Conservation (phyloP, 2,797 vertebrate species). For the Chaetodon trifasciatus region DNA sequence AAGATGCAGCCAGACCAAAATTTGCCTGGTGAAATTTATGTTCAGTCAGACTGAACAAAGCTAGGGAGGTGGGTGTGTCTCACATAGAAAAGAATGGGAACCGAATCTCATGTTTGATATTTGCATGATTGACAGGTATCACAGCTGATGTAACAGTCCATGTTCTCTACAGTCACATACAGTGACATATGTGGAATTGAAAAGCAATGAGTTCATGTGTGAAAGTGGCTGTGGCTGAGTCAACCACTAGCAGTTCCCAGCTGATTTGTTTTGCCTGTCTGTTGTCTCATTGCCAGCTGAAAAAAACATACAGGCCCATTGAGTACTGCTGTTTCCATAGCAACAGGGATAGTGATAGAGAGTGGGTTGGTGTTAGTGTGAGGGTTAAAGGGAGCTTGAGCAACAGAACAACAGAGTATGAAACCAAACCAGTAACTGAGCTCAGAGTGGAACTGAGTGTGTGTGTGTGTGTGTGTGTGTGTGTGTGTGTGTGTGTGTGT, state of each 20-base stretch:
- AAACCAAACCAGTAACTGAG: slow-evolving; percentile 18
- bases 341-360: slow-evolving; percentile 69
- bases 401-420: background rate
- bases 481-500: too few species aligned
- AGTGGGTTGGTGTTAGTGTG: slow-evolving; percentile 37
- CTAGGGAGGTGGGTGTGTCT: too few species aligned
- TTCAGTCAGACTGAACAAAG: too few species aligned
- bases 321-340: slow-evolving; percentile 81
- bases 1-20: too few species aligned
- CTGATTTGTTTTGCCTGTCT: slow-evolving; percentile 45
- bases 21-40: too few species aligned
- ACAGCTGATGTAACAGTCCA: background rate
- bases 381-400: slow-evolving; percentile 35
- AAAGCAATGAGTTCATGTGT: background rate
- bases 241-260: background rate
- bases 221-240: background rate
- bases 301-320: slow-evolving; percentile 41
- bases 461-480: too few species aligned
- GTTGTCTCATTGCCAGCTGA: slow-evolving; percentile 21
- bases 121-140: background rate
- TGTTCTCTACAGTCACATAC: background rate
- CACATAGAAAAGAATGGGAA: background rate
- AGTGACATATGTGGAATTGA: background rate
- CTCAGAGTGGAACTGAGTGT: slow-evolving; percentile 2
- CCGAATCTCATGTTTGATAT: background rate